Evolutionary conservation across 2,113 vertebrate genomes (phyloP).

Genomic region (Actenoides lindsayi): DNA sequence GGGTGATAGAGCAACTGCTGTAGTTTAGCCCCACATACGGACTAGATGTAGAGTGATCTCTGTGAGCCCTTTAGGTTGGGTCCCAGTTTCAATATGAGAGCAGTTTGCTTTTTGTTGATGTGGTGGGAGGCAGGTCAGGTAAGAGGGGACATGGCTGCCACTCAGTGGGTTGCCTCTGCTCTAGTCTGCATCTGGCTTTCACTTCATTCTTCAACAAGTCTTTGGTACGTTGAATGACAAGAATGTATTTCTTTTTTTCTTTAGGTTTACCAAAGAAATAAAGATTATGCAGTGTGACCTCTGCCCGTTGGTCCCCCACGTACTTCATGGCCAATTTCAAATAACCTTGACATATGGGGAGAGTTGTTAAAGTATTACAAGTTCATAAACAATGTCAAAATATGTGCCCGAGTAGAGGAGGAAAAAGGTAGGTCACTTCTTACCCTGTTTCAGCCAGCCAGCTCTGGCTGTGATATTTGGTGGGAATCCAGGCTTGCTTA

Average conservation of each 20-base stretch:
- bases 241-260: background rate
- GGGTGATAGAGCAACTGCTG: background rate
- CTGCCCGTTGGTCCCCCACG: background rate
- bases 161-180: background rate
- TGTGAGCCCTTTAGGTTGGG: background rate
- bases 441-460: background rate
- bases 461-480: background rate
- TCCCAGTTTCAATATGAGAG: accelerated
- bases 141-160: background rate
- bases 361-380: background rate
- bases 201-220: background rate
- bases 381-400: background rate
- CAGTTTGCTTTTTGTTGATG: background rate
- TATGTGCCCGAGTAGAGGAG: background rate
- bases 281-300: background rate
- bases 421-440: background rate
- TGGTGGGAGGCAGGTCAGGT: background rate
- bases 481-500: background rate
- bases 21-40: background rate
- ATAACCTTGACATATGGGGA: background rate
- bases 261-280: background rate
- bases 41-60: background rate
- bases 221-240: background rate
- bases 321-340: background rate
- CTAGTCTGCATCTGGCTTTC: background rate